Evolutionary conservation across 2,113 vertebrate genomes (phyloP).

Genomic region (Haemorhous mexicanus): DNA sequence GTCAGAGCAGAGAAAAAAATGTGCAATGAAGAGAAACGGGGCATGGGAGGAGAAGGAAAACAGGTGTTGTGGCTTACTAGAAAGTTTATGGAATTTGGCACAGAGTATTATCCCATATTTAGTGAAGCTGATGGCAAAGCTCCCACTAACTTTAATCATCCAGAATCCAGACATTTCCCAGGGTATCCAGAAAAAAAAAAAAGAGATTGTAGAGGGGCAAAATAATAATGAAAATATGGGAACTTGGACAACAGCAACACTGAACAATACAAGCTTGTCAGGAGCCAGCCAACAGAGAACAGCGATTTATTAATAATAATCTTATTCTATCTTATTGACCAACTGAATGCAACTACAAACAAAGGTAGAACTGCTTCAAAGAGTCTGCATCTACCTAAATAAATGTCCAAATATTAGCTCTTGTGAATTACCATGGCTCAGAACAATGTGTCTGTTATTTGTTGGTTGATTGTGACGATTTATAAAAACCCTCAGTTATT

Average conservation of each 20-base stretch:
- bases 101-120: neutral
- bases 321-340: neutral
- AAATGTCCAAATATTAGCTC: neutral
- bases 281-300: neutral
- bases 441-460: neutral
- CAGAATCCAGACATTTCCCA: constrained; percentile 31
- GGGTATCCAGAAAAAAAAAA: constrained; percentile 12
- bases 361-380: neutral
- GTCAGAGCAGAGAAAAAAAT: constrained; percentile 37
- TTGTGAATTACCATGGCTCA: neutral
- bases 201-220: neutral
- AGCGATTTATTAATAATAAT: neutral
- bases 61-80: constrained; percentile 38
- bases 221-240: neutral
- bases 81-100: constrained; percentile 56
- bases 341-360: neutral
- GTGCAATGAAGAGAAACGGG: neutral
- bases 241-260: neutral
- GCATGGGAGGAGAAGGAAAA: constrained; percentile 22
- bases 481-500: neutral
- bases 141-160: constrained; percentile 53
- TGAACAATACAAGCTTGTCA: neutral
- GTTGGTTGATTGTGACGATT: neutral
- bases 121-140: constrained; percentile 32
- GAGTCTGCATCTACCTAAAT: neutral